A percentile compares a stretch with the other conserved stretches of the same genome.
phyloP scores from a whole-genome alignment of 64 coral and sea anemone species.

The Trachythela sp. region DNA sequence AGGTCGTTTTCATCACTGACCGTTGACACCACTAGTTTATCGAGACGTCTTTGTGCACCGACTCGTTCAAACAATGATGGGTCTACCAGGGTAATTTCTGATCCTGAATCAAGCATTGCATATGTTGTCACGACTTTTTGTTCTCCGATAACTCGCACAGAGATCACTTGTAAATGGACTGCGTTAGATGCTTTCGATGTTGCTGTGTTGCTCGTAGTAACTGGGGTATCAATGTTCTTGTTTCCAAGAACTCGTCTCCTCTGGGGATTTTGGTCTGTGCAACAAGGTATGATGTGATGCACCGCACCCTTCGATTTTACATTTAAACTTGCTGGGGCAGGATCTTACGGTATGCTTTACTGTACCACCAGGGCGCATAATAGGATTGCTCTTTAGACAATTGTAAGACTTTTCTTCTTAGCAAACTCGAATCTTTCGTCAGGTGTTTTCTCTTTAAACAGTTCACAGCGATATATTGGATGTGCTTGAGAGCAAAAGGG shows the following conservation, averaged over 20 bases:
- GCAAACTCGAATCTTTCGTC: slow-evolving; percentile 17
- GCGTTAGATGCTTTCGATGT: not conserved
- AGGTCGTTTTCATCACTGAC: slow-evolving; percentile 1
- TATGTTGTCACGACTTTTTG: slow-evolving; percentile 25
- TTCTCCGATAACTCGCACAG: slow-evolving; percentile 11
- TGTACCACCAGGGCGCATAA: not conserved
- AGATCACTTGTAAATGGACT: slow-evolving; percentile 42
- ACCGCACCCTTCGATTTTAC: slow-evolving; percentile 30
- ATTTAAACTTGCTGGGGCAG: slow-evolving; percentile 38
- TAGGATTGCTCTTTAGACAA: slow-evolving; percentile 34
- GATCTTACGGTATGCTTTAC: slow-evolving; percentile 22
- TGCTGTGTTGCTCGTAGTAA: not conserved
- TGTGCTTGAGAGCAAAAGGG: slow-evolving; percentile 32
- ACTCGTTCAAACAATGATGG: slow-evolving; percentile 38
- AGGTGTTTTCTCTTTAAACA: slow-evolving; percentile 29
- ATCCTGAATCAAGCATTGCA: slow-evolving; percentile 50
- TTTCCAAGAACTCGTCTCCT: not conserved
- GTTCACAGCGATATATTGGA: slow-evolving; percentile 18
- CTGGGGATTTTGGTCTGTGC: slow-evolving; percentile 22
- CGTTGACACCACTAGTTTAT: slow-evolving; percentile 25
- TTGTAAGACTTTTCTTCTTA: slow-evolving; percentile 27
- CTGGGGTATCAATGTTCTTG: not conserved
- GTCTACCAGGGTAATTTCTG: slow-evolving; percentile 44
- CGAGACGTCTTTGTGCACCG: not conserved
- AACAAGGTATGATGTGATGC: slow-evolving; percentile 20